Conservation (phyloP, 2,888 invertebrate genomes). For the Alsophila aescularia region DNA sequence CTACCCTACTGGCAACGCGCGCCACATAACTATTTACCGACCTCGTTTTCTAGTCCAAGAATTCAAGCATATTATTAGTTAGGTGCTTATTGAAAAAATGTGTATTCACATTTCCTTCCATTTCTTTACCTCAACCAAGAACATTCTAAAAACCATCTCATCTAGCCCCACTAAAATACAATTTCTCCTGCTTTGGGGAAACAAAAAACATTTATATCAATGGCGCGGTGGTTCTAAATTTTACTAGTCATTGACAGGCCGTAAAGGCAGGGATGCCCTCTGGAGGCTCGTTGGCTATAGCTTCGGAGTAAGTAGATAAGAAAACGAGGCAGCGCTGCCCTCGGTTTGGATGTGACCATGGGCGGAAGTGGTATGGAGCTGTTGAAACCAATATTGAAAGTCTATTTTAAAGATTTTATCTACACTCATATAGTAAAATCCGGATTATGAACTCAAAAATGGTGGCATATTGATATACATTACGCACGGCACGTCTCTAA, state of each 20-base stretch:
- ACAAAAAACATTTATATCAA: conserved; percentile 85
- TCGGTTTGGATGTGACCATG: conserved; percentile 43
- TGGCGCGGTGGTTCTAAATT: conserved; percentile 81
- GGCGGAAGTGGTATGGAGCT: conserved; percentile 45
- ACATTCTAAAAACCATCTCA: conserved; percentile 57
- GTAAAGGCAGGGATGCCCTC: conserved; percentile 73
- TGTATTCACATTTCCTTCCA: conserved; percentile 6
- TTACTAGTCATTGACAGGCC: conserved; percentile 83
- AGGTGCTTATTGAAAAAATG: no score
- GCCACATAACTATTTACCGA: no score
- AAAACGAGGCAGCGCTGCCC: conserved; percentile 66
- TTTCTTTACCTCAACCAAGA: conserved; percentile 46
- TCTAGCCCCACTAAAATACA: conserved; percentile 76
- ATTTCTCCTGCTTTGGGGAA: conserved; percentile 81
- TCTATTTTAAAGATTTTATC: no score
- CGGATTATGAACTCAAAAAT: no score
- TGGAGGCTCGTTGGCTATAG: conserved; percentile 71
- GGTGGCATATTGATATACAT: no score
- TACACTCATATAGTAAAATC: no score
- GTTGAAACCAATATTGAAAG: conserved; percentile 30
- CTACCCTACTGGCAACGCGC: no score
- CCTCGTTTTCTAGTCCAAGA: no score
- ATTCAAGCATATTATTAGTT: no score
- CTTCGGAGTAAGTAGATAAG: conserved; percentile 76
- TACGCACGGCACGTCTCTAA: no score